Percentiles rank a stretch among this genome's conserved stretches.
phyloP scores from a whole-genome alignment of 2,797 vertebrate species.

The Calcarius lapponicus region DNA sequence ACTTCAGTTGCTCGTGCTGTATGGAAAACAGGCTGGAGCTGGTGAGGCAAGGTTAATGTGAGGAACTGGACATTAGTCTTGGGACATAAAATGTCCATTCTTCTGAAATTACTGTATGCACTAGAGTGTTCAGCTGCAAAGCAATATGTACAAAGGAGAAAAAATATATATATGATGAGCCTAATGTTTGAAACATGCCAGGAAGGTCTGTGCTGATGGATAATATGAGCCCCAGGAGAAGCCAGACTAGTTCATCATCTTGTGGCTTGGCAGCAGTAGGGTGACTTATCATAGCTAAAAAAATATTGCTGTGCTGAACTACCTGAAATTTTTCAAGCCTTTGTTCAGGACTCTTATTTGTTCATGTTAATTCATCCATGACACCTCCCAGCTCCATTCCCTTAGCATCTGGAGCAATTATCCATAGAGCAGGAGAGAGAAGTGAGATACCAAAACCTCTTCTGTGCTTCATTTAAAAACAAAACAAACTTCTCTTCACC shows the following conservation, averaged over 20 bases:
- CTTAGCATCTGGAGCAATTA: neutral
- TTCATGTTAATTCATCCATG: neutral
- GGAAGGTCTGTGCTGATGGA: neutral
- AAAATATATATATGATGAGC: neutral
- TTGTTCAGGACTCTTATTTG: neutral
- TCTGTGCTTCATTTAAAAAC: neutral
- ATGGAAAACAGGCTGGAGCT: neutral
- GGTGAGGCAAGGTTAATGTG: slow-evolving; percentile 13
- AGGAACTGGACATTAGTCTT: neutral
- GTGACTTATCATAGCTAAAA: neutral
- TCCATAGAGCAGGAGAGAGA: neutral
- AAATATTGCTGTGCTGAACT: neutral
- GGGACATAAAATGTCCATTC: neutral
- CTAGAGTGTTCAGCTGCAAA: neutral
- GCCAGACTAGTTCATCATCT: neutral
- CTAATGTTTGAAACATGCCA: neutral
- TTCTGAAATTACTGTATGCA: neutral
- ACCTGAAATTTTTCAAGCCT: neutral
- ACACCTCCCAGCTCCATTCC: neutral
- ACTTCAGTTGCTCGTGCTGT: neutral
- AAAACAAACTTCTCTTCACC: neutral
- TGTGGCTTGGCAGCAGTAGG: neutral
- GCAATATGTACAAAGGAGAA: neutral
- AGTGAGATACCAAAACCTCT: neutral
- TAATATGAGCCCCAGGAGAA: neutral